phyloP scores from a whole-genome alignment of 2,797 vertebrate genomes.

The Rachycentron canadum region DNA sequence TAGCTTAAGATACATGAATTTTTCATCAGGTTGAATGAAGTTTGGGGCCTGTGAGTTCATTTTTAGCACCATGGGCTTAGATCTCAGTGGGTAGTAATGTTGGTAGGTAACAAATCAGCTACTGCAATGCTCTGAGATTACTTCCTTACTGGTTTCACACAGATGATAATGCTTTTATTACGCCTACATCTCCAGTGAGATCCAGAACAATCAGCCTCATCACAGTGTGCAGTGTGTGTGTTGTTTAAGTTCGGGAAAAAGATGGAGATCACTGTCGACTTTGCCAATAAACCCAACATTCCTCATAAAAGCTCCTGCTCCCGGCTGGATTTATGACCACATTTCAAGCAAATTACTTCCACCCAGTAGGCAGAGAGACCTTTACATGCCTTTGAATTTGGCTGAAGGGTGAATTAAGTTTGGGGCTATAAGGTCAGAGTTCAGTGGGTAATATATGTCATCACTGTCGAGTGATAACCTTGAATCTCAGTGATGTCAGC shows the following conservation, averaged over 20 bases:
- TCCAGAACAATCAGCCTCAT: conserved; percentile 31
- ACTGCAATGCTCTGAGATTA: neutral
- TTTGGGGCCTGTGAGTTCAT: conserved; percentile 40
- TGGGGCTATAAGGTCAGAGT: conserved; percentile 41
- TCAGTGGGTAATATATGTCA: conserved; percentile 31
- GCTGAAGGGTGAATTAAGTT: conserved; percentile 49
- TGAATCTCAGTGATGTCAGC: conserved; percentile 22
- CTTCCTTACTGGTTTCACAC: conserved; percentile 13
- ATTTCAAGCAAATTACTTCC: conserved; percentile 67
- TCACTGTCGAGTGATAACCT: conserved; percentile 37
- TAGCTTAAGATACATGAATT: conserved; percentile 50
- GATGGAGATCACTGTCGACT: conserved; percentile 32
- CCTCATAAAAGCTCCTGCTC: conserved; percentile 49
- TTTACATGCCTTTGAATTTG: conserved; percentile 55
- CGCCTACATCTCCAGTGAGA: conserved; percentile 20
- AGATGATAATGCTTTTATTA: conserved; percentile 34
- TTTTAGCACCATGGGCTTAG: conserved; percentile 16
- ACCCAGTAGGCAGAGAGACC: conserved; percentile 41
- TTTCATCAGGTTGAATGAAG: conserved; percentile 45
- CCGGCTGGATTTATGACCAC: conserved; percentile 58
- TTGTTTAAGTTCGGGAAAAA: conserved; percentile 37
- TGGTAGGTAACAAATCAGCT: conserved; percentile 39
- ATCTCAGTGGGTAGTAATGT: conserved; percentile 28
- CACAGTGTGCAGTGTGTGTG: conserved; percentile 4
- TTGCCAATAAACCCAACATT: conserved; percentile 54